Base-by-base conservation (phyloP, 64 coral and sea anemone genomes). In the Stichodactyla mertensii region DNA sequence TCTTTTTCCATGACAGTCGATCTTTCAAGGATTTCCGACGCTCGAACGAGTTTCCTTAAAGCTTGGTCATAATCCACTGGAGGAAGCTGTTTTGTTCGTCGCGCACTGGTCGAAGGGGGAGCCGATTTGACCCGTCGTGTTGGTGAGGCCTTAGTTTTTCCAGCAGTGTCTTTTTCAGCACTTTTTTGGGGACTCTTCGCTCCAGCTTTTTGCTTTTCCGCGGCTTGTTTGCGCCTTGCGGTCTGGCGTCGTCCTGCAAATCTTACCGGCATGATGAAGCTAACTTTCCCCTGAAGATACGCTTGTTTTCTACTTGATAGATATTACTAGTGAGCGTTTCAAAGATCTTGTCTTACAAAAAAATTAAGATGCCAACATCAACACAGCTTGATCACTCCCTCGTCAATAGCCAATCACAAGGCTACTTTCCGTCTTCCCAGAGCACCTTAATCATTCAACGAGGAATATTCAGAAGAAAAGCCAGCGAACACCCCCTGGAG, bases 11-110 rank as follows among this genome's bases (percentile, higher is more conserved):
- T 85, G 27, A 20, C 16, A 1, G 83, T 85, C 1, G 83, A 85
- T 16, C 83, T 85, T 61, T 85, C 83, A 15, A 85, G 56, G 55
- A 85, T 85, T 15, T 85, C 83, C n/a, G 83, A 85, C 12, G 83
- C 83, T 6, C 60, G 22, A 16, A 64, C 83, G 18, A 85, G 83
- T 19, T 85, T 85, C 56, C 83, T 85, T 56, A 85, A 85, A 4
- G 83, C 83, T 20, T 85, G 83, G 24, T 85, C 83, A 36, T 85
- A 85, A 56, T 85, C 83, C 3, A 85, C 55, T 64, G 83, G 60
- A 61, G 78, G 78, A 19, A 81, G 78, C 12, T 74, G 69, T 55
- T 79, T 79, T 79, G 78, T 55, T 52, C 78, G 51, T 9, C 26
- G 78, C 5, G 78, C 24, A 22, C 13, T 53, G 12, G n/a, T 81